Evolutionary conservation across 1,140 invertebrate genomes (phyloP), one percentile per base, ranked within the genome.

Genomic region (Eriocheir sinensis): DNA sequence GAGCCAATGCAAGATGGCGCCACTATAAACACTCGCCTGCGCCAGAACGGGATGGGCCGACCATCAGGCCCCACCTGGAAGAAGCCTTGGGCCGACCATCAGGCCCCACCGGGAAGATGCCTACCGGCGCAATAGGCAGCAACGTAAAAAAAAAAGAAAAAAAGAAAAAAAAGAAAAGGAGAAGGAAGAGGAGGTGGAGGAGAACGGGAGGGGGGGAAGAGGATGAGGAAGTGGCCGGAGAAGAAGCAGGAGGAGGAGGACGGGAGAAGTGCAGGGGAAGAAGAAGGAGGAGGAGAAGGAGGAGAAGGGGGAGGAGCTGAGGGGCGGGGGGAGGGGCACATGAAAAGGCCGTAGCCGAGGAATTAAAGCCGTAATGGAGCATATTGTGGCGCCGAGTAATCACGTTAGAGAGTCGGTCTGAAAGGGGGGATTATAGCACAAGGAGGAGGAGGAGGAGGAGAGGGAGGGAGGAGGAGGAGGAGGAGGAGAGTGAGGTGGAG

Each of bases 371-470:
- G 89, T 90, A 72, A 90, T 90, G 48, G 89, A 60, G 30, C 89
- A 38, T 90, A 90, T 90, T 90, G 89, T 90, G 89, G 89, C 4
- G 89, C 48, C 41, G 27, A 38, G 89, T 90, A 90, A 90, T 90
- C 41, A 90, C 48, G 89, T 53, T 90, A 72, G 89, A 40, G 17
- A 60, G 89, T 32, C 53, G 41, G n/a, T 53, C 30, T 90, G 89
- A 90, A 90, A 90, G 89, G 44, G 9, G 15, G 89, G 48, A 90
- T 90, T 72, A 90, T 53, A 53, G 15, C 89, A 90, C 41, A 3
- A 40, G 32, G 32, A 86, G 3, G 38, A 21, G 32, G 83, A 80
- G 4, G 83, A 81, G 79, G 34, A 34, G 34, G 79, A 81, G 79
- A 81, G 79, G 34, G 79, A 81, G 79, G 34, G 79, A 32, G 34